Evolutionary conservation across 2,888 invertebrate species (phyloP).

Genomic region (Cenopis cana): DNA sequence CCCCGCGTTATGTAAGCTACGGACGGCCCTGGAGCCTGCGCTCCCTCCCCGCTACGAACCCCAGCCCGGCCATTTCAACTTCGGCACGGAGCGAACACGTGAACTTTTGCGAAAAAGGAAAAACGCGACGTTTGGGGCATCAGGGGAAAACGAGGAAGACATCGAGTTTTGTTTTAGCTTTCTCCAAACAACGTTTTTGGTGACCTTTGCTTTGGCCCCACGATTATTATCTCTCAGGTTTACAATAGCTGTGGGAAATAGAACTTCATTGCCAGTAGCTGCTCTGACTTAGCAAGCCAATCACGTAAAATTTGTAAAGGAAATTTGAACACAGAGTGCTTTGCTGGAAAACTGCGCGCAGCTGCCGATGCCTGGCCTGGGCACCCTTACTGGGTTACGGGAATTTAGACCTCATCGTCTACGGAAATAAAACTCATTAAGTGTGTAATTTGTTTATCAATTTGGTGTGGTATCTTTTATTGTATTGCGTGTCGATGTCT

Average conservation of each 20-base stretch:
- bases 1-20: constrained; percentile 83
- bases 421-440: constrained; percentile 68
- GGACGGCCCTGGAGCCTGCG: constrained; percentile 80
- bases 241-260: not conserved
- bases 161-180: not conserved
- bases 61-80: constrained; percentile 32
- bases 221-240: not conserved
- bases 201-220: too few relatives aligned
- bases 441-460: constrained; percentile 66
- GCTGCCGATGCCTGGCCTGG: constrained; percentile 41
- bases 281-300: not conserved
- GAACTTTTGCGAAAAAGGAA: constrained; percentile 32
- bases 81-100: constrained; percentile 31
- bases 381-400: constrained; percentile 59
- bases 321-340: constrained; percentile 47
- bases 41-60: constrained; percentile 52
- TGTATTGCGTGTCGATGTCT: constrained; percentile 45
- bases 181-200: too few relatives aligned
- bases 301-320: constrained; percentile 4
- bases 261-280: not conserved
- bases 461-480: constrained; percentile 50
- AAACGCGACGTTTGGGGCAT: constrained; percentile 8
- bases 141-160: not conserved
- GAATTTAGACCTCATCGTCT: constrained; percentile 61
- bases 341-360: constrained; percentile 49